Evolutionary conservation across 2,888 invertebrate genomes (phyloP).

Genomic region (Nebria salina): DNA sequence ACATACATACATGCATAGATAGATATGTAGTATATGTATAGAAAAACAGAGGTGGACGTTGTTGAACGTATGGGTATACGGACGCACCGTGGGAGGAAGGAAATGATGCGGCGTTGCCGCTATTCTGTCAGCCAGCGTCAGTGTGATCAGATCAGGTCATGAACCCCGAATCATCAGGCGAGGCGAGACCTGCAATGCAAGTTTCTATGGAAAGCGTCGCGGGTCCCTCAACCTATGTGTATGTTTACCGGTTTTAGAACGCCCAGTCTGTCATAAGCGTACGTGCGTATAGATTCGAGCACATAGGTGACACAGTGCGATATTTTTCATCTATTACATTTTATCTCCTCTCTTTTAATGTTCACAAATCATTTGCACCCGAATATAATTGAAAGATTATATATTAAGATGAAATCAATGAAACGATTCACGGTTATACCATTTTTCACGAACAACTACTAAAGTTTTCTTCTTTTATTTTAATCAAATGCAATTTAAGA

Average conservation of each 20-base stretch:
- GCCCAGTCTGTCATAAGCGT: conserved; percentile 7
- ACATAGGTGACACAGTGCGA: too few species aligned
- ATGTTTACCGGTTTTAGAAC: conserved; percentile 39
- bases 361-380: too few species aligned
- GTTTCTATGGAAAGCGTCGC: conserved; percentile 25
- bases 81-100: conserved; percentile 27
- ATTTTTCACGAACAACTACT: too few species aligned
- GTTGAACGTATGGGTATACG: neutral
- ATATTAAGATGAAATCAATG: too few species aligned
- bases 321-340: too few species aligned
- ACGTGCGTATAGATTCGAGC: neutral
- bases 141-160: conserved; percentile 33
- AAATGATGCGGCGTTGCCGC: conserved; percentile 37
- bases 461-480: too few species aligned
- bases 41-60: neutral
- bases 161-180: conserved; percentile 35
- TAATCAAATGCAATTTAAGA: too few species aligned
- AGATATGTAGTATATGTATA: too few species aligned
- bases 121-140: conserved; percentile 30
- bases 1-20: too few species aligned
- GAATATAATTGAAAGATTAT: too few species aligned
- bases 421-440: too few species aligned
- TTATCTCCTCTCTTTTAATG: too few species aligned
- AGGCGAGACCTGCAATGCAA: conserved; percentile 20
- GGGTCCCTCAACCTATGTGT: conserved; percentile 20